phyloP scores from a whole-genome alignment of 1,140 invertebrate genomes.

The Pissodes strobi region DNA sequence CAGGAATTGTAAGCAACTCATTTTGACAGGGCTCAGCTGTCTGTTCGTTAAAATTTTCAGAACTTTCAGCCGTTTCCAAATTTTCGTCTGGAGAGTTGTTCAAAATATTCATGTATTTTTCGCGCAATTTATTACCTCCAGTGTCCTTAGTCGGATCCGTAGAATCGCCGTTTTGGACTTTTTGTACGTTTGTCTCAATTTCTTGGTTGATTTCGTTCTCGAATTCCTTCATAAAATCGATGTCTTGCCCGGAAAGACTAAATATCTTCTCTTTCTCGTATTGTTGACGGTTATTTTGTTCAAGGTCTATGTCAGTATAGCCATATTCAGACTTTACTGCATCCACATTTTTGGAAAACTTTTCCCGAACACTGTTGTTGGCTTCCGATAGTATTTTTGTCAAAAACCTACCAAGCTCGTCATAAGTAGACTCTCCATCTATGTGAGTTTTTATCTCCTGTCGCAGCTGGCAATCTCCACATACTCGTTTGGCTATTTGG shows the following conservation, averaged over 20 bases:
- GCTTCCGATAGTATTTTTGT: background rate
- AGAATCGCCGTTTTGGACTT: background rate
- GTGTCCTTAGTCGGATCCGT: no score
- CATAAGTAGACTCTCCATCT: background rate
- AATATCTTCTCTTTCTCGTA: constrained; percentile 1
- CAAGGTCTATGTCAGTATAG: background rate
- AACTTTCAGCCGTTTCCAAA: background rate
- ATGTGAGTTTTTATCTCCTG: background rate
- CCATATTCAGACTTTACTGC: background rate
- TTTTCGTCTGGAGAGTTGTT: background rate
- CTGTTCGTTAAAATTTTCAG: background rate
- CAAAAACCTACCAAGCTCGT: constrained; percentile 1
- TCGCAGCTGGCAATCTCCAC: background rate
- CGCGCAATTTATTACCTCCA: background rate
- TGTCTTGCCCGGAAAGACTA: background rate
- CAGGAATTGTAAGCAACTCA: background rate
- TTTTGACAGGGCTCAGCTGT: background rate
- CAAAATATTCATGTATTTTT: background rate
- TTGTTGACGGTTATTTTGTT: background rate
- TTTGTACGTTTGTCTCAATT: background rate
- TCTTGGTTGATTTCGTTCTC: constrained; percentile 2
- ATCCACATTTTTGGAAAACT: background rate
- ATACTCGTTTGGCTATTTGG: background rate
- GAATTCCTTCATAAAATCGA: background rate
- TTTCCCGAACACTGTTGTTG: background rate